Conservation (phyloP, 2,113 vertebrate genomes). For the Pseudonaja textilis region DNA sequence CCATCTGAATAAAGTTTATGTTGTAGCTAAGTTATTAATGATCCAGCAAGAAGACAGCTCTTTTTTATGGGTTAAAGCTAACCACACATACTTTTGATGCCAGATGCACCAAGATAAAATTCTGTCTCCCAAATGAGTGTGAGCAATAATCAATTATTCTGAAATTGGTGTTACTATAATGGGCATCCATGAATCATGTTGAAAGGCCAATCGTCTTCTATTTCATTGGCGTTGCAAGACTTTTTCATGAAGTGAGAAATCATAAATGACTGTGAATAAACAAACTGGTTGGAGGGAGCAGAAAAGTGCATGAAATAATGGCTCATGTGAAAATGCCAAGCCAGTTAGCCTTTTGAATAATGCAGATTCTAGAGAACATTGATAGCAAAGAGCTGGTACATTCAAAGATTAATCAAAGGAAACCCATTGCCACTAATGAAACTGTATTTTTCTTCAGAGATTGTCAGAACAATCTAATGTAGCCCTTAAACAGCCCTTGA, state of each 20-base stretch:
- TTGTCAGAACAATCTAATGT: neutral
- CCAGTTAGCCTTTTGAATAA: constrained; percentile 10
- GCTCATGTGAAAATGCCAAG: neutral
- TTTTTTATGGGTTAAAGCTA: constrained; percentile 20
- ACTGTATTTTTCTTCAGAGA: neutral
- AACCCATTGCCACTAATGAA: fast-evolving
- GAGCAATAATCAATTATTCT: neutral
- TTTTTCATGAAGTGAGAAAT: neutral
- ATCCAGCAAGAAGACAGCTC: neutral
- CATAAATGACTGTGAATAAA: neutral
- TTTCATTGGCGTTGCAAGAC: neutral
- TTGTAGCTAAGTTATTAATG: constrained; percentile 6
- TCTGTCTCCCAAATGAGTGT: neutral
- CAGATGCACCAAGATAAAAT: constrained; percentile 7
- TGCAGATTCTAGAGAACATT: neutral
- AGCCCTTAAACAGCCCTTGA: neutral
- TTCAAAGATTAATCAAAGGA: constrained; percentile 13
- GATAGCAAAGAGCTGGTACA: constrained; percentile 4
- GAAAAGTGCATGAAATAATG: neutral
- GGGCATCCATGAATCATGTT: neutral
- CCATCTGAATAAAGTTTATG: neutral
- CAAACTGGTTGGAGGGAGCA: neutral
- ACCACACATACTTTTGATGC: constrained; percentile 11
- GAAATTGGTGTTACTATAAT: constrained; percentile 1
- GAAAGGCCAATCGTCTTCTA: neutral